phyloP scores from a whole-genome alignment of 2,113 vertebrate species.

The Meriones unguiculatus region DNA sequence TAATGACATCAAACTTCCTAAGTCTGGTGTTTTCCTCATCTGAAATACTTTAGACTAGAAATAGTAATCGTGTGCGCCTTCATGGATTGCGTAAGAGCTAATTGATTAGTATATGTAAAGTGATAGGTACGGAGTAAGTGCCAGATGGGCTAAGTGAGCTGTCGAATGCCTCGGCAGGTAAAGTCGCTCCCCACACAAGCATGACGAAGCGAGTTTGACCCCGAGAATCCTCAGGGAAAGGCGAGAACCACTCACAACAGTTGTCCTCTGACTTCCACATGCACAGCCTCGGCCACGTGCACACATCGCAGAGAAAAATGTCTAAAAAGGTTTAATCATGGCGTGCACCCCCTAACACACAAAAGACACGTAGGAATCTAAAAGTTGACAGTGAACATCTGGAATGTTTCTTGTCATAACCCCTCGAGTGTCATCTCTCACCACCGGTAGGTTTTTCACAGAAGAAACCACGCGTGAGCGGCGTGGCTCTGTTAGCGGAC shows the following conservation, averaged over 20 bases:
- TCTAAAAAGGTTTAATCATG: not conserved
- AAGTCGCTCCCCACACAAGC: not conserved
- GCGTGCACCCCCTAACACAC: not conserved
- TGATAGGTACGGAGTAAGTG: not conserved
- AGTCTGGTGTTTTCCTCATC: not conserved
- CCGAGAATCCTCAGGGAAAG: not conserved
- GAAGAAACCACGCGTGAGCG: not conserved
- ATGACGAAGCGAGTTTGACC: not conserved
- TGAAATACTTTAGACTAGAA: not conserved
- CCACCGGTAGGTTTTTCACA: not conserved
- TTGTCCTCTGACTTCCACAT: not conserved
- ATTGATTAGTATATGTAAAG: not conserved
- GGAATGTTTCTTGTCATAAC: not conserved
- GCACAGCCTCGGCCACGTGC: not conserved
- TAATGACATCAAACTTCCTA: not conserved
- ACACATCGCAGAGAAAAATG: not conserved
- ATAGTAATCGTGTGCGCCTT: slow-evolving; percentile 3
- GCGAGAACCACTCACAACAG: not conserved
- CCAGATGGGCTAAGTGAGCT: not conserved
- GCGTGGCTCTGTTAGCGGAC: not conserved
- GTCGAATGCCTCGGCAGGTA: not conserved
- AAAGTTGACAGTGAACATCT: not conserved
- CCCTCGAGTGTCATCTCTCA: not conserved
- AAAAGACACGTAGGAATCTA: not conserved
- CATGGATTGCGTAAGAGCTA: not conserved